Percentiles rank a stretch among this genome's conserved stretches.
Conservation (phyloP, 2,797 vertebrate species). For the Pachyuromys duprasi region DNA sequence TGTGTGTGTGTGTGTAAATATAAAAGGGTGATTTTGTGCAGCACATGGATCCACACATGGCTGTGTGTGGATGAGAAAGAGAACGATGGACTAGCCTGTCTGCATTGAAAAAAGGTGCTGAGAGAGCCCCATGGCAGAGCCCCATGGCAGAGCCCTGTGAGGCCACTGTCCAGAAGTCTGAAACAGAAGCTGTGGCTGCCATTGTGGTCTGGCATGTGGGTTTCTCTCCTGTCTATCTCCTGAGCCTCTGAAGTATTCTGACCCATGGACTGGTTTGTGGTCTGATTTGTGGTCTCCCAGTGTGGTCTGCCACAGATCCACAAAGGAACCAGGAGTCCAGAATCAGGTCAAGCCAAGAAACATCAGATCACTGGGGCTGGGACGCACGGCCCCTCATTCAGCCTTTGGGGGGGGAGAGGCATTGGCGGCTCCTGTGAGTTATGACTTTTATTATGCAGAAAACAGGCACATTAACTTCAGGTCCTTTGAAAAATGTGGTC, state of each 20-base stretch:
- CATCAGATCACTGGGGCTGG: neutral
- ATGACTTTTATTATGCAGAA: slow-evolving; percentile 81
- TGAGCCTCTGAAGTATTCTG: neutral
- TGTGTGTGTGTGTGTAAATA: neutral
- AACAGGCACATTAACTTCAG: slow-evolving; percentile 82
- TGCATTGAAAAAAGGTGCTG: neutral
- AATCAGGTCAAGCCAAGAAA: neutral
- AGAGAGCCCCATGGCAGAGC: neutral
- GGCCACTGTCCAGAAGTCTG: neutral
- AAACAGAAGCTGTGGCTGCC: neutral
- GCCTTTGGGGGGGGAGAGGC: slow-evolving; percentile 52
- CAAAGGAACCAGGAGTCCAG: neutral
- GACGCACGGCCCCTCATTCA: neutral
- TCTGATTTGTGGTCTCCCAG: neutral
- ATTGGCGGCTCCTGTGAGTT: slow-evolving; percentile 67
- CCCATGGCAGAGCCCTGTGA: too few species aligned
- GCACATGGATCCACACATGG: neutral
- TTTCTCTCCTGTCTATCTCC: neutral
- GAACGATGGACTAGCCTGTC: neutral
- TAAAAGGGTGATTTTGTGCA: neutral
- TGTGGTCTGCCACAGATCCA: neutral
- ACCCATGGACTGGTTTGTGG: slow-evolving; percentile 28
- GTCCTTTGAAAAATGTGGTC: slow-evolving; percentile 85
- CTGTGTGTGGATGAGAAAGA: neutral
- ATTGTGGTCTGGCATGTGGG: slow-evolving; percentile 56